These are phyloP conservation scores for Cydia amplana DNA, from an alignment of 1,140 invertebrate species.

Conservation along the genomic window DNA sequence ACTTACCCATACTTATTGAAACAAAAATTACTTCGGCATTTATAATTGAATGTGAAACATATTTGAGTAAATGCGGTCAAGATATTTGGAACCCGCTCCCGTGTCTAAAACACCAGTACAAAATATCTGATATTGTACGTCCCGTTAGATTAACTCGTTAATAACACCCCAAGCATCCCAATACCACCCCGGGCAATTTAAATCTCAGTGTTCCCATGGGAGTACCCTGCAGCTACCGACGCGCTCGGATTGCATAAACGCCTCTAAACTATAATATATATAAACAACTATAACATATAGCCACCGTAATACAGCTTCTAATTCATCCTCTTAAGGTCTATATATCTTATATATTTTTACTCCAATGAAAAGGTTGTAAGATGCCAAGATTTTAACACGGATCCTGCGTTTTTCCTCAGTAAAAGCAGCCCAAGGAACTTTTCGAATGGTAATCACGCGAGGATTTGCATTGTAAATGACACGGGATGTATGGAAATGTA, in stretches of 20 bases:
- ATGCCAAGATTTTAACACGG: neutral
- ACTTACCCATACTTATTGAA: too few species aligned
- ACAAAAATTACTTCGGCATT: too few species aligned
- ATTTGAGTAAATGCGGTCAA: neutral
- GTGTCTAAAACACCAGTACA: neutral
- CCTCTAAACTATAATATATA: neutral
- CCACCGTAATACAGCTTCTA: neutral
- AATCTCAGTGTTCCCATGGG: slow-evolving; percentile 2
- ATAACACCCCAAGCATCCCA: slow-evolving; percentile 4
- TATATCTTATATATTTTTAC: neutral
- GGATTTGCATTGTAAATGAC: slow-evolving; percentile 6
- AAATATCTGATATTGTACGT: neutral
- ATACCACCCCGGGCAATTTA: slow-evolving; percentile 1
- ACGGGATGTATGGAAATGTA: slow-evolving; percentile 8
- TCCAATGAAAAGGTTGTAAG: neutral
- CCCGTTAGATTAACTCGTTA: slow-evolving; percentile 9
- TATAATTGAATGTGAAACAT: neutral
- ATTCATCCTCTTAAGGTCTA: neutral
- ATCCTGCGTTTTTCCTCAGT: neutral
- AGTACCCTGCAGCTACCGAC: neutral
- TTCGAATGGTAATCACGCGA: neutral
- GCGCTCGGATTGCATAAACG: neutral
- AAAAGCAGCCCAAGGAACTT: slow-evolving; percentile 2
- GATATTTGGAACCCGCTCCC: neutral
- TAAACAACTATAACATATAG: neutral